A percentile compares a stretch with the other conserved stretches of the same genome.
Conservation (phyloP, 2,113 vertebrate species). For the Azemiops feae region DNA sequence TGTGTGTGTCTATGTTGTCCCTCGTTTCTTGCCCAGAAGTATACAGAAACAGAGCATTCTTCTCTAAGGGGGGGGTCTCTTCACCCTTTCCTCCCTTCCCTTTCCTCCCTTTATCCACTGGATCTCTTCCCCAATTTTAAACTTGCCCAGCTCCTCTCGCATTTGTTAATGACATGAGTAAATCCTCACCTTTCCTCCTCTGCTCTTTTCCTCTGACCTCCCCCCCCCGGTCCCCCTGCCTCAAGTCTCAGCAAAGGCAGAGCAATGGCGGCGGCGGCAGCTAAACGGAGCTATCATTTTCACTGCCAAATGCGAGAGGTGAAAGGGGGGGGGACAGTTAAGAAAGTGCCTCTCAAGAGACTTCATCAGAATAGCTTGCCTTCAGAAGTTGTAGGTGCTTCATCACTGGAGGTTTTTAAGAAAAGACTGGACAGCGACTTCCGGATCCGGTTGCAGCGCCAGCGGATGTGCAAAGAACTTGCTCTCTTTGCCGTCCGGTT, state of each 20-base stretch:
- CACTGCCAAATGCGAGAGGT: background rate
- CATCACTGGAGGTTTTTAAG: no score
- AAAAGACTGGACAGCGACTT: no score
- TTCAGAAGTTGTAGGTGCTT: no score
- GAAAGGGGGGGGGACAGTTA: background rate
- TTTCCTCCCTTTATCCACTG: slow-evolving; percentile 69
- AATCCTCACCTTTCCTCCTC: slow-evolving; percentile 68
- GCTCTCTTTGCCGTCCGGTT: no score
- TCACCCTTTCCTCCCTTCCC: background rate
- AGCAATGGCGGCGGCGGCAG: background rate
- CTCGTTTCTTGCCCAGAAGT: slow-evolving; percentile 70
- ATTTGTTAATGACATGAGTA: slow-evolving; percentile 87
- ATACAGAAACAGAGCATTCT: slow-evolving; percentile 68
- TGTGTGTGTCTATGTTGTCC: slow-evolving; percentile 44
- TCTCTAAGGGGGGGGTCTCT: slow-evolving; percentile 50
- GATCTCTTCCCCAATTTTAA: slow-evolving; percentile 82
- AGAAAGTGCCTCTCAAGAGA: no score
- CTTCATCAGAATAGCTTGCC: no score
- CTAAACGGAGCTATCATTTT: background rate
- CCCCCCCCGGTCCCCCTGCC: no score
- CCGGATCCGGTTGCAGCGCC: no score
- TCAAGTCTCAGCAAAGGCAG: slow-evolving; percentile 34
- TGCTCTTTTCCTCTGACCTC: background rate
- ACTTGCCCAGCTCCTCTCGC: slow-evolving; percentile 80
- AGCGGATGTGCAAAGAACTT: no score